Conservation (phyloP, 1,140 invertebrate species). For the Orius insidiosus region DNA sequence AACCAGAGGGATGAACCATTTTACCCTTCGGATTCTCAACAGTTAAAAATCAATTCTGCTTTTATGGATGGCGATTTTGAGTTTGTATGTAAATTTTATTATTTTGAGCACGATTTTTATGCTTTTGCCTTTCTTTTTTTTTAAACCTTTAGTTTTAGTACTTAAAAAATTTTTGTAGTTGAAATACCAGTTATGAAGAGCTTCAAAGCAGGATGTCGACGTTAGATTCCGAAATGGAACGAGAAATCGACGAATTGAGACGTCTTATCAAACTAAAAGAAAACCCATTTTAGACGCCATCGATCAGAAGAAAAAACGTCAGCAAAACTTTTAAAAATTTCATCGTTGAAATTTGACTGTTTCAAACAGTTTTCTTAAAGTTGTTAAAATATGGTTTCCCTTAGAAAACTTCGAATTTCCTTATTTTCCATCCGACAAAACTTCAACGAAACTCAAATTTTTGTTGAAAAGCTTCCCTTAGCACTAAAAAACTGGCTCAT, state of each 20-base stretch:
- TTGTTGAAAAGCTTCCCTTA: too few species aligned
- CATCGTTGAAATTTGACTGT: too few species aligned
- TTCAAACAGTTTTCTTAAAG: too few species aligned
- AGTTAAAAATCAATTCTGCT: conserved; percentile 26
- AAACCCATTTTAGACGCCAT: conserved; percentile 98
- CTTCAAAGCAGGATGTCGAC: conserved; percentile 77
- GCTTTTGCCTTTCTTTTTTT: neutral
- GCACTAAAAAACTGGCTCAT: too few species aligned
- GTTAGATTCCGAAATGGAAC: conserved; percentile 95
- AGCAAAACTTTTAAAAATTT: conserved; percentile 88
- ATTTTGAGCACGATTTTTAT: neutral
- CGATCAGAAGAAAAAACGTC: conserved; percentile 88
- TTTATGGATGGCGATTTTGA: conserved; percentile 60
- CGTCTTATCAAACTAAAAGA: conserved; percentile 91
- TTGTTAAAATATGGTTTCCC: too few species aligned
- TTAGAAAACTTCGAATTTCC: too few species aligned
- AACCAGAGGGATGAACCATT: too few species aligned
- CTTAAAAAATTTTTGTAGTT: conserved; percentile 25
- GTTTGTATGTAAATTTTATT: conserved; percentile 49
- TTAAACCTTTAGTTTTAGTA: neutral
- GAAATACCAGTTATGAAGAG: conserved; percentile 73
- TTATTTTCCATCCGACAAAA: too few species aligned
- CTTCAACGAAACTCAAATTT: too few species aligned
- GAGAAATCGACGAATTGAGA: conserved; percentile 90
- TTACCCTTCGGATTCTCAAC: too few species aligned